Evolutionary conservation across 2,888 invertebrate genomes (phyloP).

Genomic region (Margaritifera margaritifera): DNA sequence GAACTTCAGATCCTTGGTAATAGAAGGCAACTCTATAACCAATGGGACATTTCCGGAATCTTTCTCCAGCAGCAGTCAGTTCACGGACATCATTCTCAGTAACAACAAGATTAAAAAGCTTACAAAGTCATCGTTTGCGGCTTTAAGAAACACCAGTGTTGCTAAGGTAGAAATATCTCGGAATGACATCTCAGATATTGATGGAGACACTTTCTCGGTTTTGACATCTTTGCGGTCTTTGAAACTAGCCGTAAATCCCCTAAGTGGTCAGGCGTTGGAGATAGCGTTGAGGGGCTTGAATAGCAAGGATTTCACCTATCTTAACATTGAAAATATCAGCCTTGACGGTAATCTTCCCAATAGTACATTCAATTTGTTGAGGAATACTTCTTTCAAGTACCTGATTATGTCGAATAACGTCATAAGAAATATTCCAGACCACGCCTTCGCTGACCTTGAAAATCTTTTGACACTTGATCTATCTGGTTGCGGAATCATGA

Average conservation of each 20-base stretch:
- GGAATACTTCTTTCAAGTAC: constrained; percentile 39
- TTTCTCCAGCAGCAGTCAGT: constrained; percentile 18
- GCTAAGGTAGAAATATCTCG: constrained; percentile 47
- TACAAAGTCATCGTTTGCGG: constrained; percentile 36
- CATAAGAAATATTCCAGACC: constrained; percentile 32
- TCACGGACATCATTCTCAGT: constrained; percentile 43
- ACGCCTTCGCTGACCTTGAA: constrained; percentile 44
- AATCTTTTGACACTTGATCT: constrained; percentile 46
- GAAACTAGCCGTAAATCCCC: constrained; percentile 51
- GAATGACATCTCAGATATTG: constrained; percentile 42
- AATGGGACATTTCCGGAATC: constrained; percentile 50
- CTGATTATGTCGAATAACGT: constrained; percentile 51
- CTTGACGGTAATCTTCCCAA: constrained; percentile 43
- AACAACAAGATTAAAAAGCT: constrained; percentile 46
- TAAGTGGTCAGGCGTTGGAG: constrained; percentile 38
- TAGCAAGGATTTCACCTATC: constrained; percentile 37
- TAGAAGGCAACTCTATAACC: constrained; percentile 47
- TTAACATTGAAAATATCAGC: constrained; percentile 51
- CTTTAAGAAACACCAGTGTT: constrained; percentile 31
- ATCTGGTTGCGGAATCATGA: constrained; percentile 38
- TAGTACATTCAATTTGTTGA: constrained; percentile 46
- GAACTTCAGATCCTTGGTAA: constrained; percentile 37
- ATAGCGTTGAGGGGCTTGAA: constrained; percentile 38
- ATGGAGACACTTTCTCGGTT: constrained; percentile 34
- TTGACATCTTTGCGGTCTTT: constrained; percentile 46